Percentiles rank a stretch among this genome's conserved stretches.
phyloP scores from a whole-genome alignment of 2,797 vertebrate genomes.

The Trichosurus vulpecula region DNA sequence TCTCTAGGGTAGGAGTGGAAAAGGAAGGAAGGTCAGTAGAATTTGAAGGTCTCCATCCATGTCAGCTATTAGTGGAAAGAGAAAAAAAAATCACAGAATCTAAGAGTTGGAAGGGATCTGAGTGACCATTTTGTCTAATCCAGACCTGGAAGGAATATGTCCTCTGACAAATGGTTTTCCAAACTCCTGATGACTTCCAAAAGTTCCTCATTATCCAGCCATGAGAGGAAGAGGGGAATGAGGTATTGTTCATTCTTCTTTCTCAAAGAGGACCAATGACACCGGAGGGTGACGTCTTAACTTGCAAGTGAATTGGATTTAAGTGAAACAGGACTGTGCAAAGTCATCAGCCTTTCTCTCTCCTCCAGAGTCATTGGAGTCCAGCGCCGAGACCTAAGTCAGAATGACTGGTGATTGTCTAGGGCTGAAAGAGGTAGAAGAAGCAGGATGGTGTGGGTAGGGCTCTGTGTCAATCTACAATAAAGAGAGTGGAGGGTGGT shows the following conservation, averaged over 20 bases:
- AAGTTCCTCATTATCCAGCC: background rate
- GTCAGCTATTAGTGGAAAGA: background rate
- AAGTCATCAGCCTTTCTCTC: background rate
- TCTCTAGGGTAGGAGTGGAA: background rate
- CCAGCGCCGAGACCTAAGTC: background rate
- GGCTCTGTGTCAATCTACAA: background rate
- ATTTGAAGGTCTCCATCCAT: background rate
- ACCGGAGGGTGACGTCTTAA: background rate
- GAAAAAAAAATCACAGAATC: background rate
- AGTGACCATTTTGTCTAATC: background rate
- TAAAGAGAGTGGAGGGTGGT: background rate
- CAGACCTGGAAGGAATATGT: background rate
- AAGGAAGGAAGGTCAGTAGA: background rate
- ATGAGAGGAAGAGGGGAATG: background rate
- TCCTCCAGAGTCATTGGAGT: background rate
- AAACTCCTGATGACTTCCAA: background rate
- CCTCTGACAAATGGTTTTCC: background rate
- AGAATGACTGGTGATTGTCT: background rate
- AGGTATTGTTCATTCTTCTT: background rate
- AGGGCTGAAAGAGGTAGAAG: background rate
- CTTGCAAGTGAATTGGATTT: background rate
- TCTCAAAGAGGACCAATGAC: background rate
- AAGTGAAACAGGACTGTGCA: background rate
- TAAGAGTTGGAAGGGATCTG: background rate
- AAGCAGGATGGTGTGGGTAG: background rate